Base-by-base conservation (phyloP, 2,888 invertebrate genomes). In the Ecliptopera silaceata region DNA sequence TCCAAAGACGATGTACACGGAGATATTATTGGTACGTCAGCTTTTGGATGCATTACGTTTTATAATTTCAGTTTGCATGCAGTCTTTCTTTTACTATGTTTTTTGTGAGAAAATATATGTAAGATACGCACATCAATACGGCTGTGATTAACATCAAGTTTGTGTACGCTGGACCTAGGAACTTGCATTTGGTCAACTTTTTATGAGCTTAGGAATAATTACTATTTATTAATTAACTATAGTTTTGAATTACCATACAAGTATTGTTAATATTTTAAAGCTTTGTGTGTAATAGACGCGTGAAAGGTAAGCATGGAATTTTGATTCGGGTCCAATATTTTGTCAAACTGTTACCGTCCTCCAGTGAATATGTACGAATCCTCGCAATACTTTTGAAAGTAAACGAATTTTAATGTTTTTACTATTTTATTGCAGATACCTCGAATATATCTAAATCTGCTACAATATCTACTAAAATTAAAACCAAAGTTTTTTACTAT, bases 101-200 rank as follows among this genome's bases (percentile, higher is more conserved):
- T 56, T n/a, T 72, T 68, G 56, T 63, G 70, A 34, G 13, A 63
- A 59, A 51, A 58, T 70, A 72, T 69, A 74, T 66, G 66, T 63
- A 69, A 71, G 67, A 79, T 71, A 77, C 84, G 87, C 88, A 88
- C 88, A 90, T 88, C 86, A 86, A 80, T 68, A 76, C 75, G 90
- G 90, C 90, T 90, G 90, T 90, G 90, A 91, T 88, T 88, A 78
- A 38, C 47, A 48, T 39, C 47, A 73, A 75, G 72, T 74, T 71
- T 78, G 77, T 81, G 77, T 82, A 59, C 53, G 60, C 53, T 62
- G n/a, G n/a, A 69, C 65, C 65, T 64, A 69, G 64, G 70, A 82
- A 79, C 82, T 84, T 77, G 77, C 76, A 76, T 84, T 81, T 77
- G 75, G 75, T 74, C 75, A 72, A 74, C 74, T 76, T 78, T 81